phyloP scores from a whole-genome alignment of 2,888 invertebrate species.

The Gari tellinella region DNA sequence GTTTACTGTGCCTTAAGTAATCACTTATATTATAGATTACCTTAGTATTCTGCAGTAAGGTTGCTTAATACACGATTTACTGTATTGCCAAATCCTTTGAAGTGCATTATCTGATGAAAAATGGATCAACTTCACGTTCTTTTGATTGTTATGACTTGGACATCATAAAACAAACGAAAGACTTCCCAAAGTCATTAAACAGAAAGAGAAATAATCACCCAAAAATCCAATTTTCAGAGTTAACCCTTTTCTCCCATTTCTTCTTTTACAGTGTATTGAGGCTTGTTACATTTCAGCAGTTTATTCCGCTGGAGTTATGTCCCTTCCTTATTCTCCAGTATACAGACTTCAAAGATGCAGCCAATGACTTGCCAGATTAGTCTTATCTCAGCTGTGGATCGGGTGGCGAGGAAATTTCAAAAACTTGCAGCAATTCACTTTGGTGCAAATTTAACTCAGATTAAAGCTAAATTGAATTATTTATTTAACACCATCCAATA shows the following conservation, averaged over 20 bases:
- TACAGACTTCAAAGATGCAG: slow-evolving; percentile 2
- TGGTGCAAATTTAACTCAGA: slow-evolving; percentile 10
- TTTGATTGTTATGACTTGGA: slow-evolving; percentile 11
- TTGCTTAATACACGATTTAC: too few relatives aligned
- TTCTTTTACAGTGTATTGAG: not conserved
- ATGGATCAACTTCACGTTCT: slow-evolving; percentile 7
- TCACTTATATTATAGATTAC: too few relatives aligned
- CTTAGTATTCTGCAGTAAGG: too few relatives aligned
- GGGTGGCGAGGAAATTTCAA: not conserved
- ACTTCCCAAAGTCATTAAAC: slow-evolving; percentile 1
- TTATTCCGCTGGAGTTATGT: not conserved
- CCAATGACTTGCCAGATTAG: not conserved
- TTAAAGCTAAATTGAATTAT: slow-evolving; percentile 6
- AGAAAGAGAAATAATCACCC: slow-evolving; percentile 8
- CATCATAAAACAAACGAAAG: slow-evolving; percentile 1
- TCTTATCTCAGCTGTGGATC: not conserved
- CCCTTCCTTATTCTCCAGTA: slow-evolving; percentile 2
- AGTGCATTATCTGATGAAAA: slow-evolving; percentile 8
- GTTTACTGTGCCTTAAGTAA: too few relatives aligned
- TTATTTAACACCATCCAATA: too few relatives aligned
- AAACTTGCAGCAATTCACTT: not conserved
- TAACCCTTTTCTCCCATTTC: not conserved
- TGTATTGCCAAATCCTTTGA: not conserved
- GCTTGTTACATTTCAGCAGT: too few relatives aligned
- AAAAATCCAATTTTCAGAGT: slow-evolving; percentile 4